Evolutionary conservation across 1,140 invertebrate genomes (phyloP).

Genomic region (Homalodisca vitripennis): DNA sequence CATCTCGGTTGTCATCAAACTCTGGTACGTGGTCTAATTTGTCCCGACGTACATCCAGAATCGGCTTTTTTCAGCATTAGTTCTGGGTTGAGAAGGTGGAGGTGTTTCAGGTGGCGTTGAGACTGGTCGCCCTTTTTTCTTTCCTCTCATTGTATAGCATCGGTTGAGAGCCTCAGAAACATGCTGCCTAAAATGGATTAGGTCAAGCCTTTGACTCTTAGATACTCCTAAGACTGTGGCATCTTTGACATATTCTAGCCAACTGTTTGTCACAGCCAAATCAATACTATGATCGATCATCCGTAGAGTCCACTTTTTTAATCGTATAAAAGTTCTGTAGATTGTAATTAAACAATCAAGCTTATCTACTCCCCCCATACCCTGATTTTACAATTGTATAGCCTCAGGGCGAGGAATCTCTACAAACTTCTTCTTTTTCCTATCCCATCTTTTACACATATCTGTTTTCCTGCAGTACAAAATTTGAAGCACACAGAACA

Average conservation of each 20-base stretch:
- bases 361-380: slow-evolving; percentile 48
- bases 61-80: too few species aligned
- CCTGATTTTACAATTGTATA: slow-evolving; percentile 47
- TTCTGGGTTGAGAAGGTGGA: too few species aligned
- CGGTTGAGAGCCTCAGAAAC: slow-evolving; percentile 27
- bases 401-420: slow-evolving; percentile 44
- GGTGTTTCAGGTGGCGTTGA: too few species aligned
- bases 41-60: too few species aligned
- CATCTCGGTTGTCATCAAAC: too few species aligned
- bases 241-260: slow-evolving; percentile 33
- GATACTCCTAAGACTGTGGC: too few species aligned
- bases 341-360: slow-evolving; percentile 39
- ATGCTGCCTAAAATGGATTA: slow-evolving; percentile 15
- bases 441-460: slow-evolving; percentile 42
- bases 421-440: slow-evolving; percentile 44
- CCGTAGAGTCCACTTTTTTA: slow-evolving; percentile 33
- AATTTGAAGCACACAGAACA: slow-evolving; percentile 33
- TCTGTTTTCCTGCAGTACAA: slow-evolving; percentile 32
- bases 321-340: slow-evolving; percentile 34
- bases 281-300: slow-evolving; percentile 34
- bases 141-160: too few species aligned
- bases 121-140: too few species aligned
- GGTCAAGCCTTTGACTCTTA: too few species aligned
- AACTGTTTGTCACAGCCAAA: slow-evolving; percentile 30
- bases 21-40: too few species aligned